Base-by-base conservation (phyloP, 1,140 invertebrate genomes). In the Lasioglossum baleicum region DNA sequence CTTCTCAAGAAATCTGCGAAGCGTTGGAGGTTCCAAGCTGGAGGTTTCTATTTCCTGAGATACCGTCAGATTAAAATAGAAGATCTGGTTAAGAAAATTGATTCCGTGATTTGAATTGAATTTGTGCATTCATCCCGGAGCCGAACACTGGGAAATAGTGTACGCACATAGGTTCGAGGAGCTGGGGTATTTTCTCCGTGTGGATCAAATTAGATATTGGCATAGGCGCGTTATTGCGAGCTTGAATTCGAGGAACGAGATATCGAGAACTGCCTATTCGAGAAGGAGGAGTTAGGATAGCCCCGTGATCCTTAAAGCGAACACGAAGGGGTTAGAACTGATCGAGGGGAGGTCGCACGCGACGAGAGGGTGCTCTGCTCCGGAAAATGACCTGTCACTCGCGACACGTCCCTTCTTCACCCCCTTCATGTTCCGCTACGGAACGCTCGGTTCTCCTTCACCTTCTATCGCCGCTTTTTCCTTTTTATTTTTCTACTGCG, bases 351-450 rank as follows among this genome's bases (percentile, higher is more conserved):
- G 84, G 82, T 81, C 63, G 75, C 83, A 83, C 76, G 76, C 84
- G 86, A 86, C 83, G 86, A 88, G 88, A 87, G 89, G 87, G 88
- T 89, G 91, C 90, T 90, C 86, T 86, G 89, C 90, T 90, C 90
- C 87, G 90, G 90, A 92, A 91, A 92, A 92, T 92, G 90, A 92
- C 90, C 90, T 91, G 91, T 92, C 90, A 91, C 87, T 91, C 88
- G 86, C 86, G 89, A 87, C 87, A 90, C 88, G 87, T 87, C 83
- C 87, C 88, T 88, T 87, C 80, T 86, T 83, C 83, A 75, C 83
- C 83, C 82, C 83, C 76, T 75, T 77, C 82, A 72, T 84, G 83
- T 78, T 85, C 78, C 82, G 75, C 72, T 81, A 79, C 84, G 80
- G 77, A 84, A 83, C 87, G 82, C 88, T 66, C 61, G 75, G 7